Conservation (phyloP, 2,797 vertebrate species). For the Gallirallus australis region DNA sequence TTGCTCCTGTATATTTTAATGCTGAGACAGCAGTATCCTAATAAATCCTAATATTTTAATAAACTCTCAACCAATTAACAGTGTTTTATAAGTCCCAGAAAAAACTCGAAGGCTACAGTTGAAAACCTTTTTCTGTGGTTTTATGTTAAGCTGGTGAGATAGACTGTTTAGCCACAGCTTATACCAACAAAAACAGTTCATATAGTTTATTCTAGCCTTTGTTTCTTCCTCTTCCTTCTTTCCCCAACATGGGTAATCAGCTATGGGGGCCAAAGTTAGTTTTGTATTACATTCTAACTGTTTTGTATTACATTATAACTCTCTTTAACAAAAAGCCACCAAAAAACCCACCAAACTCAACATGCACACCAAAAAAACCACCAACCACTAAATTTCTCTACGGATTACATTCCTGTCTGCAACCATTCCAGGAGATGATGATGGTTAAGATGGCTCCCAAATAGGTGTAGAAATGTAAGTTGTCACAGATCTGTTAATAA, state of each 20-base stretch:
- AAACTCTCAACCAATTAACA: not conserved
- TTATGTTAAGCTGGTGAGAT: not conserved
- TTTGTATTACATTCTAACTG: not conserved
- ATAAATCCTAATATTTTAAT: not conserved
- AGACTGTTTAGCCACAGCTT: not conserved
- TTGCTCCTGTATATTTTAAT: not conserved
- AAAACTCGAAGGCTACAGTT: not conserved
- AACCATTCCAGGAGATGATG: not conserved
- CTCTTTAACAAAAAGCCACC: not conserved
- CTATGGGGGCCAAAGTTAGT: not conserved
- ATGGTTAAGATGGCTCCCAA: not conserved
- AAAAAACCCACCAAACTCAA: fast-evolving
- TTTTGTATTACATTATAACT: not conserved
- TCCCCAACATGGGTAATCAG: not conserved
- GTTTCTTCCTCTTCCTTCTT: not conserved
- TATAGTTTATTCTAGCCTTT: not conserved
- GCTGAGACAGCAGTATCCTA: not conserved
- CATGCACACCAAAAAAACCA: not conserved
- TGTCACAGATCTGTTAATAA: not conserved
- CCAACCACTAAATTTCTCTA: not conserved
- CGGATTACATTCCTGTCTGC: not conserved
- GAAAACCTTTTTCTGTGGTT: not conserved
- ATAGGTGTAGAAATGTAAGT: not conserved
- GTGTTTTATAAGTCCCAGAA: not conserved
- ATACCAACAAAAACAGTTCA: not conserved